These are phyloP conservation scores for Megathymus violae DNA, from an alignment of 1,140 invertebrate species.

Conservation along the genomic window DNA sequence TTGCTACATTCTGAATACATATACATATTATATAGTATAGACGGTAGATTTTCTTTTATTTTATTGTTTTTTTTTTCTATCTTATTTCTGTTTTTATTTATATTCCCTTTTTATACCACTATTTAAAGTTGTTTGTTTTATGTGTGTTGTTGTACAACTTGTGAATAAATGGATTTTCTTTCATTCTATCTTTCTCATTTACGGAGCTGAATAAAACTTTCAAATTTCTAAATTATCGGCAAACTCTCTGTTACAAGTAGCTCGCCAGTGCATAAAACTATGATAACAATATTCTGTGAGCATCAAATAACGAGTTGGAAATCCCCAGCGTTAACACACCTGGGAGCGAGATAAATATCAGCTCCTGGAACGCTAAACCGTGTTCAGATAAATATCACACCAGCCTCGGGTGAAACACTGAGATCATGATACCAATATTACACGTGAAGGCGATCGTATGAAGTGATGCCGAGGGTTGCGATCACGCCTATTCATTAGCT, in stretches of 20 bases:
- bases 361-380: slow-evolving; percentile 17
- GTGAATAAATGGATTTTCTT: no score
- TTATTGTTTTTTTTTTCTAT: no score
- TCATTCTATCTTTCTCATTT: no score
- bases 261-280: neutral
- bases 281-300: neutral
- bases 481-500: slow-evolving; percentile 5
- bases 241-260: neutral
- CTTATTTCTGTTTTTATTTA: no score
- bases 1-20: no score
- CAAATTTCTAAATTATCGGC: neutral
- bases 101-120: no score
- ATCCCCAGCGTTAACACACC: neutral
- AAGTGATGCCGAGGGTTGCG: no score
- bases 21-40: no score
- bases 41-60: no score
- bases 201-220: no score
- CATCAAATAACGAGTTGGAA: neutral
- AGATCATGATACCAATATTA: slow-evolving; percentile 14
- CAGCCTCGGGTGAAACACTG: neutral
- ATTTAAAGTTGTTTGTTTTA: no score
- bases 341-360: slow-evolving; percentile 6
- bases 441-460: slow-evolving; percentile 5
- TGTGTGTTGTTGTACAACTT: no score
- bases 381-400: slow-evolving; percentile 15